These are phyloP conservation scores for Temnothorax ravouxi DNA, from an alignment of 2,888 invertebrate genomes.

Conservation along the genomic window DNA sequence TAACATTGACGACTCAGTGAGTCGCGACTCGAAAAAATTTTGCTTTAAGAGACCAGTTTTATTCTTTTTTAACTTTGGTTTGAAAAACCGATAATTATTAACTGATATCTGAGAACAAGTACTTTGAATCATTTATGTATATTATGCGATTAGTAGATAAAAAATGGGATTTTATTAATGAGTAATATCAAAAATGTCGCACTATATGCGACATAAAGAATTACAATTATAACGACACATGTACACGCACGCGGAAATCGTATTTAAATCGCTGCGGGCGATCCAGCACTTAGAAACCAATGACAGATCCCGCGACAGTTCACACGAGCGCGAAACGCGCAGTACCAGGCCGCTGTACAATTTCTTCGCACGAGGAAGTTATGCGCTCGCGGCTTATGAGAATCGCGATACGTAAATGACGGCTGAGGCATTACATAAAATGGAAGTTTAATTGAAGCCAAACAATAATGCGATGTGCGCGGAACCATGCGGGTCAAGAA, in stretches of 20 bases:
- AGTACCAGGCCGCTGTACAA: slow-evolving; percentile 39
- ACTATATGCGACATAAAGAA: neutral
- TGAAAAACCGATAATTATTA: neutral
- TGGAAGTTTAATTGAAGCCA: slow-evolving; percentile 85
- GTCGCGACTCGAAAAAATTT: neutral
- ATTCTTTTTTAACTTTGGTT: neutral
- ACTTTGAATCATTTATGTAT: neutral
- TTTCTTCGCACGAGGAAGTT: slow-evolving; percentile 71
- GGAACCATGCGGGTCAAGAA: slow-evolving; percentile 83
- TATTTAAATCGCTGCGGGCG: neutral
- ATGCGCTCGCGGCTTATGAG: slow-evolving; percentile 74
- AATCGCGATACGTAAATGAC: slow-evolving; percentile 81
- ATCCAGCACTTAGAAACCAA: slow-evolving; percentile 27
- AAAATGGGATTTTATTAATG: neutral
- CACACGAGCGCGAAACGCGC: slow-evolving; percentile 33
- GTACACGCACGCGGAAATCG: neutral
- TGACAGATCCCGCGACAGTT: slow-evolving; percentile 40
- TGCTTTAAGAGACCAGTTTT: neutral
- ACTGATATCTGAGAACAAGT: too few relatives aligned
- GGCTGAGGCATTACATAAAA: slow-evolving; percentile 82
- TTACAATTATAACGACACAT: slow-evolving; percentile 10
- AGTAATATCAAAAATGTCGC: neutral
- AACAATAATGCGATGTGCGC: slow-evolving; percentile 84
- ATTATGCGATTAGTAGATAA: neutral
- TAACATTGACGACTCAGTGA: neutral